Base-by-base conservation (phyloP, 2,888 invertebrate genomes). In the Drosophila prolongata region DNA sequence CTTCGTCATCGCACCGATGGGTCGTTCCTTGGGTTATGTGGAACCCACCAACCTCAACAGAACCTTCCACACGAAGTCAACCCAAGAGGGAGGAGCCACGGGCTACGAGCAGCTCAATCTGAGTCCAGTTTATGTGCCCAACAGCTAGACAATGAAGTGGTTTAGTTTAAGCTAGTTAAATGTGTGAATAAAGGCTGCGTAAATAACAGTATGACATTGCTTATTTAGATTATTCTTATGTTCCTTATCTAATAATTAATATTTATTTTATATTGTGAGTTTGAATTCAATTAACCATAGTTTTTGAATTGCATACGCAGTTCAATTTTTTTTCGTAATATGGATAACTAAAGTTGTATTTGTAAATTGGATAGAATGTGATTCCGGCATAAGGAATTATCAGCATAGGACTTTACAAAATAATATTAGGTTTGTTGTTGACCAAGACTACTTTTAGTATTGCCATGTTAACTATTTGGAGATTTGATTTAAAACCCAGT, bases 1-100 rank as follows among this genome's bases (percentile, higher is more conserved):
- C 34, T 87, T 90, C 30, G 90, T 90, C 2, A 89, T 90, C 6
- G 90, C 90, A 19, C 91, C 90, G n/a, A 90, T 91, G 82, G 90
- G 90, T 9, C 87, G 90, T 14, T 76, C 90, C 0, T 24, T 90
- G 61, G 90, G 90, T 44, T 91, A 90, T 75, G 89, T 90, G 35
- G 90, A 90, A 46, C 90, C 90, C 3, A 88, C 87, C 5, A 89
- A 91, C 70, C 77, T 90, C 1, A 90, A 91, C 77, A 85, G 82
- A 6, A 91, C 90, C 0, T 79, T 89, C 19, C 83, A 85, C 50
- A 82, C 77, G 2, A 82, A 79, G 46, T 79, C 85, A 4, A 79
- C 74, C 5, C 78, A 77, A 19, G 76, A 73, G 34, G 66, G 38
- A n/a, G 70, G 38, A 1, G 40, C 35, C 24, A 69, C 57, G 11